Conservation (phyloP, 2,888 invertebrate species). For the Polyommatus icarus region DNA sequence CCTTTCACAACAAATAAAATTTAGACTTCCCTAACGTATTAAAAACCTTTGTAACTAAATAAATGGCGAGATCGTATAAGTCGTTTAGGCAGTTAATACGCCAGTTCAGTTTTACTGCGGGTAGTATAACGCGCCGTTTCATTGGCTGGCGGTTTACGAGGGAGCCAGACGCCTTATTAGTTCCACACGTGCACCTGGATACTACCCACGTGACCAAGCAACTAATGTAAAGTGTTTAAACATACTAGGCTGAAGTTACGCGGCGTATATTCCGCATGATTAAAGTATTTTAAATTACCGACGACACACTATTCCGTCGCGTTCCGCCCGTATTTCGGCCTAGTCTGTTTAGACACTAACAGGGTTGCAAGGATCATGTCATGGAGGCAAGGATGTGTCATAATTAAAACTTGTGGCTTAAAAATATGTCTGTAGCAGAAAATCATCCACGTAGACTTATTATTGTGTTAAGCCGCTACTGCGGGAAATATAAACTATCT, state of each 20-base stretch:
- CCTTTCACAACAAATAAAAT: background rate
- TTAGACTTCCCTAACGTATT: background rate
- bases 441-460: too few relatives aligned
- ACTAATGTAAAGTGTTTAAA: background rate
- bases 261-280: too few relatives aligned
- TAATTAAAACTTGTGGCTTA: too few relatives aligned
- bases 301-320: too few relatives aligned
- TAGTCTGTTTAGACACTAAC: too few relatives aligned
- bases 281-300: too few relatives aligned
- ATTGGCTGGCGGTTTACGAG: background rate
- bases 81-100: background rate
- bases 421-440: too few relatives aligned
- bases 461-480: too few relatives aligned
- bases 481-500: too few relatives aligned
- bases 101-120: background rate
- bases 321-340: too few relatives aligned
- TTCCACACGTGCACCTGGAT: background rate
- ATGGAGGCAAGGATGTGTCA: background rate
- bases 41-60: background rate
- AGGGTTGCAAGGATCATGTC: background rate
- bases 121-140: background rate
- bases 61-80: background rate
- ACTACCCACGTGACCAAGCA: background rate
- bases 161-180: background rate
- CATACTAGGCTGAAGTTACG: too few relatives aligned